phyloP scores from a whole-genome alignment of 2,797 vertebrate species.

The Bradypodion ventrale region DNA sequence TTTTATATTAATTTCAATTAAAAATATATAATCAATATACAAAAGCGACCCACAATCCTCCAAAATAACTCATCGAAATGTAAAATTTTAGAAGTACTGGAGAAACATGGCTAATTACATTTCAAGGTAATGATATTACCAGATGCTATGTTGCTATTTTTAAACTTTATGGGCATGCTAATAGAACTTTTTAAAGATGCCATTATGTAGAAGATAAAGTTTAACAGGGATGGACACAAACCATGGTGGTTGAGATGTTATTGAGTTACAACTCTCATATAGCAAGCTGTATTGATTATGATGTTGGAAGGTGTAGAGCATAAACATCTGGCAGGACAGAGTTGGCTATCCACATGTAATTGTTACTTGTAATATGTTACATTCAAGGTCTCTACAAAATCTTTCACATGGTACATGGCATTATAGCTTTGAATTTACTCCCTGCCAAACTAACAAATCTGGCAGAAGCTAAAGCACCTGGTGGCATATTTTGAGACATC shows the following conservation, averaged over 20 bases:
- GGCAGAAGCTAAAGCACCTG: not conserved
- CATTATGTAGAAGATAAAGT: not conserved
- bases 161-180: no score
- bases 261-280: no score
- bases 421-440: not conserved
- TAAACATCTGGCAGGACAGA: no score
- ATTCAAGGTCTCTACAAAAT: not conserved
- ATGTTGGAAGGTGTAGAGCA: no score
- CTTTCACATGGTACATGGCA: not conserved
- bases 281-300: no score
- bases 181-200: no score
- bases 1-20: no score
- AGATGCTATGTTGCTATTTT: not conserved
- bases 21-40: no score
- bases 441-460: not conserved
- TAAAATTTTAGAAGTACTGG: not conserved
- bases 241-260: no score
- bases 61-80: not conserved
- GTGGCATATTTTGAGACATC: no score
- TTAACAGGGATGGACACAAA: no score
- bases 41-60: not conserved
- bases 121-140: not conserved
- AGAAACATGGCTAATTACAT: not conserved
- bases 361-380: not conserved
- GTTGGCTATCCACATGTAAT: not conserved